Evolutionary conservation across 2,113 vertebrate genomes (phyloP).

Genomic region (Dryoscopus gambensis): DNA sequence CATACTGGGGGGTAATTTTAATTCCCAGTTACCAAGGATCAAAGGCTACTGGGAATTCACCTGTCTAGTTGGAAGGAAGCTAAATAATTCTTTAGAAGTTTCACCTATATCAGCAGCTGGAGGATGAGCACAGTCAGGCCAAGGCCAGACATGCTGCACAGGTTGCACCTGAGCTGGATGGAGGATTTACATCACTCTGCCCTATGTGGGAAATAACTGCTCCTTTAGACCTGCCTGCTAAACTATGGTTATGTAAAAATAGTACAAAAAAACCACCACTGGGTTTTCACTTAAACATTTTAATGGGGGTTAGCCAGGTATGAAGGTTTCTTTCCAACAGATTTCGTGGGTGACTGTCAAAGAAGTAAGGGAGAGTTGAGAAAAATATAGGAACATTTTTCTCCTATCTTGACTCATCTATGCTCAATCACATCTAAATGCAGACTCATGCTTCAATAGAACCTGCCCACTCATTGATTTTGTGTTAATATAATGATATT

Average conservation of each 20-base stretch:
- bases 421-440: neutral
- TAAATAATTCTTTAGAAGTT: neutral
- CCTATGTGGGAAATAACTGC: neutral
- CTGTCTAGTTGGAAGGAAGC: neutral
- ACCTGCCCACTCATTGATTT: neutral
- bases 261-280: neutral
- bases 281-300: neutral
- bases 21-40: neutral
- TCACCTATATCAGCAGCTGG: neutral
- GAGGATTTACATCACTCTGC: neutral
- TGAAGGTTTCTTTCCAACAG: neutral
- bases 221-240: neutral
- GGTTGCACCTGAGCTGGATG: neutral
- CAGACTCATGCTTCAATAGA: neutral
- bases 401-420: neutral
- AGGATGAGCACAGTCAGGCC: neutral
- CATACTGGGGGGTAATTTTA: neutral
- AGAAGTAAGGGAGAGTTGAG: neutral
- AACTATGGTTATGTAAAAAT: neutral
- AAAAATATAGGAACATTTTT: neutral
- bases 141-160: neutral
- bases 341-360: neutral
- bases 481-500: neutral
- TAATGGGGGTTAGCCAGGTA: neutral
- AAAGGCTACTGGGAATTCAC: rapidly evolving